These are phyloP conservation scores for Pollimyrus isidori DNA, from an alignment of 2,113 vertebrate species.

Conservation along the genomic window DNA sequence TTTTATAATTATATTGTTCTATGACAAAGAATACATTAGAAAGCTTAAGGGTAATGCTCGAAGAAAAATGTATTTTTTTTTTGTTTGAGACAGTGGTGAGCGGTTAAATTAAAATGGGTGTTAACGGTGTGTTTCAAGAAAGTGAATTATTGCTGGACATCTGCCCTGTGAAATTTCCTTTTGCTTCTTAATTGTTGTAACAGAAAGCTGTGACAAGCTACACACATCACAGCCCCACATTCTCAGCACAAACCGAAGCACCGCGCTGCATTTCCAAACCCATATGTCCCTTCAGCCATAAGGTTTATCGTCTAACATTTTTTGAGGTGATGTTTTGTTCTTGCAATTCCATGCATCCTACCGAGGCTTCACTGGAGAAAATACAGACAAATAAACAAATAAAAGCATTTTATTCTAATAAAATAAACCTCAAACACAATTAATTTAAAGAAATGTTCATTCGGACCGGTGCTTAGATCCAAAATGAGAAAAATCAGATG, in stretches of 20 bases:
- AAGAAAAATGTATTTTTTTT: too few relatives aligned
- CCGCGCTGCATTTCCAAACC: not conserved
- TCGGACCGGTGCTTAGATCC: not conserved
- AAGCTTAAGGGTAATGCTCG: not conserved
- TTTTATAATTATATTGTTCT: not conserved
- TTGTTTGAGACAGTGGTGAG: not conserved
- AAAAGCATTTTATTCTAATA: not conserved
- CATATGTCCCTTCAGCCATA: not conserved
- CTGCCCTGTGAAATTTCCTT: slow-evolving; percentile 37
- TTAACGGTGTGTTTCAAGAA: slow-evolving; percentile 23
- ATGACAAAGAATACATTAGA: not conserved
- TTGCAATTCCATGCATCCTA: not conserved
- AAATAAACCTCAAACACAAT: not conserved
- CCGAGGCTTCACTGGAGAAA: not conserved
- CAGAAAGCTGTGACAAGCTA: not conserved
- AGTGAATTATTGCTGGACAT: slow-evolving; percentile 40
- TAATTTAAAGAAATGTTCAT: not conserved
- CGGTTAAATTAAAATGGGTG: slow-evolving; percentile 25
- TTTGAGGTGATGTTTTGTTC: not conserved
- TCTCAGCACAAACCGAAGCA: not conserved
- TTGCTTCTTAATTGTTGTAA: slow-evolving; percentile 23
- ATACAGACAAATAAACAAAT: not conserved
- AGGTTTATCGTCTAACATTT: not conserved
- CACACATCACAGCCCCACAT: not conserved
- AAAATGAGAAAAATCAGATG: not conserved